Conservation (phyloP, 2,888 invertebrate genomes). For the Hemithea aestivaria region DNA sequence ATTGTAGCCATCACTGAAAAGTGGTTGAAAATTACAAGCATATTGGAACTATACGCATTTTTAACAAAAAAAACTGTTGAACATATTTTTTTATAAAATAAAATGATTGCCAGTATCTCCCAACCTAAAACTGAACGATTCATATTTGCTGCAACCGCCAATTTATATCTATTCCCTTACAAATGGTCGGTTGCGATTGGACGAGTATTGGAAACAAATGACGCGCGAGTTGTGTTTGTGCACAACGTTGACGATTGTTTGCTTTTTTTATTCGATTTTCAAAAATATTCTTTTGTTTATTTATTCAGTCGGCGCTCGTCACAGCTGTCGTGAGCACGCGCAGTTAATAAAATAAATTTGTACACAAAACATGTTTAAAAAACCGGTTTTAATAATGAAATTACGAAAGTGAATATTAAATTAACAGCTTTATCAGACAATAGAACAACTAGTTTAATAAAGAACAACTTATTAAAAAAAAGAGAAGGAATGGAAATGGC, state of each 20-base stretch:
- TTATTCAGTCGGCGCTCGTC: slow-evolving; percentile 9
- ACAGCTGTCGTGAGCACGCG: slow-evolving; percentile 6
- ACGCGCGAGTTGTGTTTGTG: slow-evolving; percentile 42
- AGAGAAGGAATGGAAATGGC: too few relatives aligned
- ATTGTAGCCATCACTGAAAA: too few relatives aligned
- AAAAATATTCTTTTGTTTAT: slow-evolving; percentile 3
- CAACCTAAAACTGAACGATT: slow-evolving; percentile 41
- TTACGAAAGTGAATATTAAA: too few relatives aligned
- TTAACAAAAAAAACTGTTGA: too few relatives aligned
- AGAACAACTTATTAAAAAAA: too few relatives aligned
- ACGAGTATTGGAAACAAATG: slow-evolving; percentile 68
- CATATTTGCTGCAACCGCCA: slow-evolving; percentile 66
- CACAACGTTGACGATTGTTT: slow-evolving; percentile 11
- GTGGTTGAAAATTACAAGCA: too few relatives aligned
- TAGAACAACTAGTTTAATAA: too few relatives aligned
- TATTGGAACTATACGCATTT: too few relatives aligned
- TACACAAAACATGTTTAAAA: too few relatives aligned
- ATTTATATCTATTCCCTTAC: slow-evolving; percentile 68
- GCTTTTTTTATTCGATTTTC: slow-evolving; percentile 9
- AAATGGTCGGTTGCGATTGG: slow-evolving; percentile 65
- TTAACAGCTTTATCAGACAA: too few relatives aligned
- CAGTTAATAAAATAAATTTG: not conserved
- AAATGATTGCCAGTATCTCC: slow-evolving; percentile 2
- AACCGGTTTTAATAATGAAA: too few relatives aligned
- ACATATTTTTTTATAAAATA: too few relatives aligned